Conservation (phyloP, 2,888 invertebrate species). For the Matsumyia berberina region DNA sequence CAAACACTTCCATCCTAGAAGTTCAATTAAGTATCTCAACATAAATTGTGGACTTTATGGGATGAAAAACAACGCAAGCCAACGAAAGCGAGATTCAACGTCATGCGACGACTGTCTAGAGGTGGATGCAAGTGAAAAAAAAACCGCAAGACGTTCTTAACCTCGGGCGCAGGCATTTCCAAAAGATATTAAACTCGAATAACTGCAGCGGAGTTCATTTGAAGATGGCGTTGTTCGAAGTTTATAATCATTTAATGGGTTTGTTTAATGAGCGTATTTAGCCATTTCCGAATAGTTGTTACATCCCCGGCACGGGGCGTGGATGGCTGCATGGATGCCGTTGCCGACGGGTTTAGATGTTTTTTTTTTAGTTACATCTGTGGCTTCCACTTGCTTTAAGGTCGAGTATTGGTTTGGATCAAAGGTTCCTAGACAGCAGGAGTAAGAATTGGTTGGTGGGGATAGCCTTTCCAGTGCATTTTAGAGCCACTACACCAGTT, state of each 20-base stretch:
- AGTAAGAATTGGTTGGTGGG: no score
- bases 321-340: background rate
- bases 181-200: conserved; percentile 37
- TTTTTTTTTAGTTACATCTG: background rate
- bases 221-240: conserved; percentile 25
- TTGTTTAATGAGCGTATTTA: conserved; percentile 46
- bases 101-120: conserved; percentile 31
- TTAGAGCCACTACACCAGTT: no score
- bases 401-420: no score
- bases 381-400: no score
- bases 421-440: no score
- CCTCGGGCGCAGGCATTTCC: conserved; percentile 1
- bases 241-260: conserved; percentile 44
- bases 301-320: background rate
- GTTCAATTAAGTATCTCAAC: conserved; percentile 70
- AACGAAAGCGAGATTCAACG: conserved; percentile 64
- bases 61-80: conserved; percentile 29
- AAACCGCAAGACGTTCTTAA: background rate
- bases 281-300: conserved; percentile 35
- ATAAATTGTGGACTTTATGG: conserved; percentile 73
- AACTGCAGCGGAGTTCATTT: conserved; percentile 21
- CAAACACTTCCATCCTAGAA: conserved; percentile 9
- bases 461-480: no score
- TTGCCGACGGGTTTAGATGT: conserved; percentile 1
- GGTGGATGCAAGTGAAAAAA: background rate